phyloP scores from a whole-genome alignment of 30 jellyfish, hydroid and myxozoan species.

The Nemopilema nomurai region DNA sequence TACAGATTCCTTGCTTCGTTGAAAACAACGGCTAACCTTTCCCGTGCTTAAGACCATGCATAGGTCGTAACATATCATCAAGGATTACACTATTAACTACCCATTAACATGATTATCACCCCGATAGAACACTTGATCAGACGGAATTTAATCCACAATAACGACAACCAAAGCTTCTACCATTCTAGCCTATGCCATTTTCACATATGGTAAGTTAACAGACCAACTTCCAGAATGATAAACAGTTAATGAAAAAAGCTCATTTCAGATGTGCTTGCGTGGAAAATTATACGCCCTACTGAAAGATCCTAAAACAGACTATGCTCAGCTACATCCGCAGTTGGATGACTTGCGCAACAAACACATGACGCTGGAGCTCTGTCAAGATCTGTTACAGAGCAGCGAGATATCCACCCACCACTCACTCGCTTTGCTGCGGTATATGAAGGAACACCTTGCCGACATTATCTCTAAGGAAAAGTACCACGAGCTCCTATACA shows the following conservation, averaged over 20 bases:
- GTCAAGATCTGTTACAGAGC: constrained; percentile 54
- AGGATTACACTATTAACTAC: too few relatives aligned
- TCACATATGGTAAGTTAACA: too few relatives aligned
- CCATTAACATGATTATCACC: neutral
- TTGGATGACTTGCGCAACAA: constrained; percentile 39
- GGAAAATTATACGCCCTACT: constrained; percentile 62
- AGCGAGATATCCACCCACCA: constrained; percentile 46
- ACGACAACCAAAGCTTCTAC: too few relatives aligned
- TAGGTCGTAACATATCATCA: too few relatives aligned
- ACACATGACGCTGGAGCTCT: constrained; percentile 61
- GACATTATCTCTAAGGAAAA: constrained; percentile 36
- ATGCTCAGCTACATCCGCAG: constrained; percentile 28
- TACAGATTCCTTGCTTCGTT: neutral
- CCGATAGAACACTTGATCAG: neutral
- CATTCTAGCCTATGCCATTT: too few relatives aligned
- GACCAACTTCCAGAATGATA: too few relatives aligned
- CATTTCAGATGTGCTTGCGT: constrained; percentile 58
- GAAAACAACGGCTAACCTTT: neutral
- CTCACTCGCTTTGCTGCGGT: constrained; percentile 39
- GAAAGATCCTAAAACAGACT: constrained; percentile 41
- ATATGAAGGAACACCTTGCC: constrained; percentile 58
- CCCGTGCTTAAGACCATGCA: neutral
- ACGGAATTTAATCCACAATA: too few relatives aligned
- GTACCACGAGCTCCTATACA: neutral
- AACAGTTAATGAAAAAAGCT: too few relatives aligned